These are phyloP conservation scores for Acestrorhynchus altus DNA, from an alignment of 2,797 vertebrate genomes.

Conservation along the genomic window DNA sequence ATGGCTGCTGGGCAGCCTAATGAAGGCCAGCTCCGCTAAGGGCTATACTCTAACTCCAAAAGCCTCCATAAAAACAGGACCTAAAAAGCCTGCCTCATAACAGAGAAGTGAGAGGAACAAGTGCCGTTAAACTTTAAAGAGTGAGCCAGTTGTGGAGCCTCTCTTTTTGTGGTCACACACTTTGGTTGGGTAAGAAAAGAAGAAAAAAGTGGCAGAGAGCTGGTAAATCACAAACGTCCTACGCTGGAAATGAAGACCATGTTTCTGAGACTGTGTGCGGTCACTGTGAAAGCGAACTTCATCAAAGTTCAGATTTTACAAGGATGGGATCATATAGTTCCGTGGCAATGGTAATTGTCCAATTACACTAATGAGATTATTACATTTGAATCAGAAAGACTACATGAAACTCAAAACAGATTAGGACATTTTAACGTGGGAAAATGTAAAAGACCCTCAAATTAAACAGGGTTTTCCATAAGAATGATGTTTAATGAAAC, in stretches of 20 bases:
- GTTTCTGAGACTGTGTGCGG: slow-evolving; percentile 14
- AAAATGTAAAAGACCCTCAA: slow-evolving; percentile 7
- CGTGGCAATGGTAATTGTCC: slow-evolving; percentile 27
- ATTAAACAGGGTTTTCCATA: slow-evolving; percentile 18
- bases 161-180: slow-evolving; percentile 45
- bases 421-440: background rate
- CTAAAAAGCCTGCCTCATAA: slow-evolving; percentile 59
- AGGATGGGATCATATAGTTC: slow-evolving; percentile 33
- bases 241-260: background rate
- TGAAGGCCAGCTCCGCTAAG: slow-evolving; percentile 54
- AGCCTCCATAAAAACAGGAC: slow-evolving; percentile 42
- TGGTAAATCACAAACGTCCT: slow-evolving; percentile 37
- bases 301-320: slow-evolving; percentile 37
- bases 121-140: slow-evolving; percentile 58
- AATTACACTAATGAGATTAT: slow-evolving; percentile 51
- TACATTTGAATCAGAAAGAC: slow-evolving; percentile 36
- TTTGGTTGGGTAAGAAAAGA: background rate
- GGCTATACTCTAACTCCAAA: slow-evolving; percentile 54
- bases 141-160: slow-evolving; percentile 21
- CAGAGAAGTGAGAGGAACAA: slow-evolving; percentile 56
- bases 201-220: slow-evolving; percentile 27
- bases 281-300: slow-evolving; percentile 22
- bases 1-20: slow-evolving; percentile 50
- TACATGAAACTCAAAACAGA: slow-evolving; percentile 39
- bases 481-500: background rate